Conservation (phyloP, 2,797 vertebrate genomes). For the Percopsis omiscomaycus region DNA sequence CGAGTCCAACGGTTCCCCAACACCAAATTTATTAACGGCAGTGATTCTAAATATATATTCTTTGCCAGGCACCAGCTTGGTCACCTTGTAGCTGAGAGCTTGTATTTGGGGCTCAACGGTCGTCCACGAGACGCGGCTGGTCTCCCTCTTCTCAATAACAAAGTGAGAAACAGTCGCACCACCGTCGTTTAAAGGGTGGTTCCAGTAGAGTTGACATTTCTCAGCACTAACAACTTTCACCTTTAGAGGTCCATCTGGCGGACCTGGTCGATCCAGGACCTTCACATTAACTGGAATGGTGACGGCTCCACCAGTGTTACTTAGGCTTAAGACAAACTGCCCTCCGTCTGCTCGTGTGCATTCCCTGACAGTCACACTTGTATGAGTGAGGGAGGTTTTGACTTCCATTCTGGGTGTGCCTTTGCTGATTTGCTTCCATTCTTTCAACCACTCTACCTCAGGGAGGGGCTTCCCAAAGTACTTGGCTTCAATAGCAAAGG, state of each 20-base stretch:
- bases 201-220: slow-evolving; percentile 90
- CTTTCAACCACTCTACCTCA: slow-evolving; percentile 86
- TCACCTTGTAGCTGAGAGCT: slow-evolving; percentile 89
- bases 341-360: slow-evolving; percentile 88
- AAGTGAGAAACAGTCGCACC: slow-evolving; percentile 93
- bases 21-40: slow-evolving; percentile 94
- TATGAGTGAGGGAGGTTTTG: slow-evolving; percentile 89
- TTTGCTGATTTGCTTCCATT: slow-evolving; percentile 86
- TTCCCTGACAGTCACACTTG: slow-evolving; percentile 79
- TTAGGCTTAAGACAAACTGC: slow-evolving; percentile 84
- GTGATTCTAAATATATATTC: slow-evolving; percentile 98
- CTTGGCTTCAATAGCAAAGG: slow-evolving; percentile 91
- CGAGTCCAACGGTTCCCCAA: slow-evolving; percentile 94
- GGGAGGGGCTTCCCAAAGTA: slow-evolving; percentile 93
- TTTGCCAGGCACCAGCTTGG: slow-evolving; percentile 90
- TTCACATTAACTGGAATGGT: slow-evolving; percentile 87
- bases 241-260: slow-evolving; percentile 86
- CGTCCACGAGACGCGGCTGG: slow-evolving; percentile 91
- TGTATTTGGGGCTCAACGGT: slow-evolving; percentile 89
- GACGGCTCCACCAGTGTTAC: slow-evolving; percentile 91
- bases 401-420: slow-evolving; percentile 81
- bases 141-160: slow-evolving; percentile 93
- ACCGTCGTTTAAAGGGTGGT: slow-evolving; percentile 90
- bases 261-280: slow-evolving; percentile 91
- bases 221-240: slow-evolving; percentile 91